Percentiles rank a stretch among this genome's conserved stretches.
phyloP scores from a whole-genome alignment of 2,113 vertebrate genomes.

The Hypanus sabinus region DNA sequence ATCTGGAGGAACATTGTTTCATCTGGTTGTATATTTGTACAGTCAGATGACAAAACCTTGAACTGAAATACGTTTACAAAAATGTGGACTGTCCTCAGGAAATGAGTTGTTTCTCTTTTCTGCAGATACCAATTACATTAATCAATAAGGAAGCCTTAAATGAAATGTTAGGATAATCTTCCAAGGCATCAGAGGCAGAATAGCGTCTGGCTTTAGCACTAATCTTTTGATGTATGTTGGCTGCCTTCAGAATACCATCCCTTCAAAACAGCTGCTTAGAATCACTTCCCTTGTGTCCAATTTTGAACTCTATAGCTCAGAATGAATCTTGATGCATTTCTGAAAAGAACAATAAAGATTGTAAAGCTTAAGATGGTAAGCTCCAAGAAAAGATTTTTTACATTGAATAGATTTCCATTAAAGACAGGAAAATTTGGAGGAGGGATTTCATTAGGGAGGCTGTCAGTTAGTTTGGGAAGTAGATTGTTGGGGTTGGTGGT shows the following conservation, averaged over 20 bases:
- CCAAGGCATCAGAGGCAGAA: neutral
- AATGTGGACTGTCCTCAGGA: neutral
- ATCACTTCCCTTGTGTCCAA: neutral
- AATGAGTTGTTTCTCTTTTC: neutral
- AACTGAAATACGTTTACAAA: neutral
- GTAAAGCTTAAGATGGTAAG: neutral
- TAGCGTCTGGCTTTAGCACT: neutral
- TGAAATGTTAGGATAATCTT: neutral
- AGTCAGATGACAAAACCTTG: too few relatives aligned
- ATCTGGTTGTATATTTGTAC: too few relatives aligned
- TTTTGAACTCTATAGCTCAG: neutral
- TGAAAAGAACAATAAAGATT: neutral
- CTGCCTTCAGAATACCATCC: neutral
- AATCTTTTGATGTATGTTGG: neutral
- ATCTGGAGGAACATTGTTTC: too few relatives aligned
- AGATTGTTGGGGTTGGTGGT: too few relatives aligned
- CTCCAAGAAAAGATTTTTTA: neutral
- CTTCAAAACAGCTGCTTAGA: neutral
- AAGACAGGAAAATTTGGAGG: neutral
- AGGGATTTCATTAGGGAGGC: neutral
- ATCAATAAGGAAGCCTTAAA: neutral
- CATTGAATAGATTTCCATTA: neutral
- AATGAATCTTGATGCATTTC: neutral
- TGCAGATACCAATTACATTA: neutral
- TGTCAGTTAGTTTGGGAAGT: too few relatives aligned